phyloP scores from a whole-genome alignment of 2,888 invertebrate species.

The Aphodius granarius region DNA sequence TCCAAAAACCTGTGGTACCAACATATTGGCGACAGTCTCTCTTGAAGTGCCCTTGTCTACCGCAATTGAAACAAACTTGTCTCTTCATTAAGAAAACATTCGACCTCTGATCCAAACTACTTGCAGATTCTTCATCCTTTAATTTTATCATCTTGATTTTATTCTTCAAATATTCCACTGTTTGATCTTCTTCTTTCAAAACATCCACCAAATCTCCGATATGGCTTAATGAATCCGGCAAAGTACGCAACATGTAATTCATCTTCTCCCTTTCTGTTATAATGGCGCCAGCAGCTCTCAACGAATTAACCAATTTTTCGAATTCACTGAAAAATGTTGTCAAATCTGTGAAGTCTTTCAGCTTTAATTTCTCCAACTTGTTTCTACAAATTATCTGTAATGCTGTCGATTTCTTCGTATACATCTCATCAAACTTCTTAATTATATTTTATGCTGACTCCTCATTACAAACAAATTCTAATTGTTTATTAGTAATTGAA shows the following conservation, averaged over 20 bases:
- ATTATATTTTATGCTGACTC: too few species aligned
- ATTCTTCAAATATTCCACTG: slow-evolving; percentile 37
- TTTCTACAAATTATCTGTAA: background rate
- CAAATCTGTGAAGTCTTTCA: too few species aligned
- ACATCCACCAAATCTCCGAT: slow-evolving; percentile 37
- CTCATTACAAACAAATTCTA: too few species aligned
- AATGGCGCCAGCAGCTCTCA: slow-evolving; percentile 36
- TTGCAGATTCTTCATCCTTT: slow-evolving; percentile 25
- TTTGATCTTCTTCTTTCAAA: slow-evolving; percentile 35
- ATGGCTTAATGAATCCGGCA: slow-evolving; percentile 34
- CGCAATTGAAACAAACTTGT: slow-evolving; percentile 27
- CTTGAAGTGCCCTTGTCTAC: slow-evolving; percentile 31
- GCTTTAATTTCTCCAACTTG: too few species aligned
- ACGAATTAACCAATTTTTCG: slow-evolving; percentile 32
- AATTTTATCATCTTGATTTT: slow-evolving; percentile 34
- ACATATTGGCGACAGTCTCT: slow-evolving; percentile 25
- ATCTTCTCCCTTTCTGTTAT: slow-evolving; percentile 37
- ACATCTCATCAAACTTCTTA: background rate
- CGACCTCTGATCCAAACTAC: background rate
- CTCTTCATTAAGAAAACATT: slow-evolving; percentile 14
- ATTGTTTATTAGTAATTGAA: too few species aligned
- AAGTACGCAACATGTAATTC: slow-evolving; percentile 38
- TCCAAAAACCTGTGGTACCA: slow-evolving; percentile 8
- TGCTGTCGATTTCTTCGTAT: background rate
- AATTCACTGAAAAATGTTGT: too few species aligned